Evolutionary conservation across 2,113 vertebrate species (phyloP), one percentile per base, ranked within the genome.

Genomic region (Oncorhynchus tshawytscha): DNA sequence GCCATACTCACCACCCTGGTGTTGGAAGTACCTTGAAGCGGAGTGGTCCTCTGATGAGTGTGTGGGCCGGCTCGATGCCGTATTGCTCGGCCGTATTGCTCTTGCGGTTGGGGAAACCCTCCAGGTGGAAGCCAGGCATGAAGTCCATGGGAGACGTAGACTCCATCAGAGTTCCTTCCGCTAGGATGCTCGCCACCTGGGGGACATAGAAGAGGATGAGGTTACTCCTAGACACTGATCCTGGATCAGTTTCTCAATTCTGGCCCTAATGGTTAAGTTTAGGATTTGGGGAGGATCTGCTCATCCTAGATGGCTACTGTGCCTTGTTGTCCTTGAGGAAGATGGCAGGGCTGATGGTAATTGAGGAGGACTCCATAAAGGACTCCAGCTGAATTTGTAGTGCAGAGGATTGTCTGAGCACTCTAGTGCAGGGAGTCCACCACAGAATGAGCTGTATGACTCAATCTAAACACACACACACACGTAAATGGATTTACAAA

Each of bases 381-480:
- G 98, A 87, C 95, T 98, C 98, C 98, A 99, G 91, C 97, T 99
- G 90, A 99, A 99, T 90, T 98, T 99, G 91, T 99, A 99, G 73
- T 96, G 93, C 71, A 99, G 91, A 65, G 97, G 97, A 76, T 99
- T 99, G 84, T 97, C 94, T 0, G 98, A 98, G 81, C 93, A 93
- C 80, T 99, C 97, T 0, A 97, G 98, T 79, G 95, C 95, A 62
- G 96, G 97, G 7, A 99, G 91, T 2, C 98, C 97, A 12, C 98
- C 97, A 0, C 97, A 99, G 89, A 96, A 99, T 16, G 97, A 99
- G 71, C 88, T 90, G 73, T 96, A 99, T 0, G 95, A 97, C 81
- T 97, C 93, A 86, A 99, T 92, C 98, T 99, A 87, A 6, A 71
- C 8, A 62, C 12, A 16, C 34, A 72, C 49, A 27, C 7, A 18